Base-by-base conservation (phyloP, 92 coral and sea anemone species). In the Virgularia gustaviana region DNA sequence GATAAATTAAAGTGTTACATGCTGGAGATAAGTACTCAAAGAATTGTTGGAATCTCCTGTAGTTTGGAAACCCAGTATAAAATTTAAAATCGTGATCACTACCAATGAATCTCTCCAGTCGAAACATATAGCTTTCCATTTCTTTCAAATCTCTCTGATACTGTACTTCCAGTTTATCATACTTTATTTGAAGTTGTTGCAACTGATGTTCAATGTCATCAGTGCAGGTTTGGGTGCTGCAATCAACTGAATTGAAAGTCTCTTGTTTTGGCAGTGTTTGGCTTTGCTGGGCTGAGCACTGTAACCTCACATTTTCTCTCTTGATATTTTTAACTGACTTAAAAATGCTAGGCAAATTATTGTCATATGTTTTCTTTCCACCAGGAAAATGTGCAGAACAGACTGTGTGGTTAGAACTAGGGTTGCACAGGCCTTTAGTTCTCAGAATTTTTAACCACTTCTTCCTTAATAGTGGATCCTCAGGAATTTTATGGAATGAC, bases 61-160 rank as follows among this genome's bases (percentile, higher is more conserved):
- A 33, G 61, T 39, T 57, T 60, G 66, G 60, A 41, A 75, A 75
- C 32, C 74, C 65, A 43, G 81, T 63, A 63, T 51, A 63, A 38
- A 76, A 76, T 61, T 35, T 67, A 32, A 49, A 22, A 32, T 62
- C 80, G 15, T 16, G 30, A 43, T 75, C 79, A 44, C 57, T 41
- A 45, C 42, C 30, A 39, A 57, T 60, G 59, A 33, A 29, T 3
- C 65, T 9, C 42, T 59, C 41, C 36, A 30, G 19, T n/a, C 42
- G 4, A 11, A 59, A 11, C 4, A 33, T 2, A 59, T 12, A 59
- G 10, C 29, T 4, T 59, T 13, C 18, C 11, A 31, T 0, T 30
- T 30, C 24, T 13, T 59, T 30, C 7, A n/a, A 32, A 10, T 59
- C 22, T 11, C 1, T 33, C 16, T 59, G 9, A 18, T 59, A 33